A percentile compares a stretch with the other conserved stretches of the same genome.
Conservation (phyloP, 2,797 vertebrate species). For the Geotrypetes seraphini region DNA sequence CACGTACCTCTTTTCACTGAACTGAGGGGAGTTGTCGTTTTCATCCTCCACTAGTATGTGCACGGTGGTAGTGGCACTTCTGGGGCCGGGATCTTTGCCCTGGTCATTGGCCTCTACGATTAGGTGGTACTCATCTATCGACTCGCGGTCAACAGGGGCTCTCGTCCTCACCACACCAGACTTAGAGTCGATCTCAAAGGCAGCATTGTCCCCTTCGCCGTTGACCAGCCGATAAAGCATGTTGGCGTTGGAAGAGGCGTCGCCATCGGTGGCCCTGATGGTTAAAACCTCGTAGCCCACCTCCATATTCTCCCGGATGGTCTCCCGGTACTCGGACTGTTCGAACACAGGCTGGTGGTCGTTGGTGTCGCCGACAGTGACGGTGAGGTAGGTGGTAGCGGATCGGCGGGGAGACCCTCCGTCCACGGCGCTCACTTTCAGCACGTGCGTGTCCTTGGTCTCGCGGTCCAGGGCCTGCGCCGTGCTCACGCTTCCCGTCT, state of each 20-base stretch:
- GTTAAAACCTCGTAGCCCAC: conserved; percentile 90
- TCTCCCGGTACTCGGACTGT: conserved; percentile 77
- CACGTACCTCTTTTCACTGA: conserved; percentile 82
- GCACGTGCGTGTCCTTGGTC: conserved; percentile 85
- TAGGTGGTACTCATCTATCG: conserved; percentile 66
- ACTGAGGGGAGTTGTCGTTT: conserved; percentile 95
- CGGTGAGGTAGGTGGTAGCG: conserved; percentile 72
- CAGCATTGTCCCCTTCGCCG: conserved; percentile 45
- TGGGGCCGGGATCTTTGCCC: conserved; percentile 82
- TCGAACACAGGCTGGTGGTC: conserved; percentile 87
- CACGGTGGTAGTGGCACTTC: conserved; percentile 79
- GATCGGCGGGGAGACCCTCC: conserved; percentile 65
- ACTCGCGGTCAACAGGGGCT: conserved; percentile 78
- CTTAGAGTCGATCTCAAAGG: conserved; percentile 81
- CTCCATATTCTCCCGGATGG: conserved; percentile 84
- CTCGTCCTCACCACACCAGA: conserved; percentile 80
- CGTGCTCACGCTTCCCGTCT: conserved; percentile 73
- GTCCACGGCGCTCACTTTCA: conserved; percentile 79
- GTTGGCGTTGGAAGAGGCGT: conserved; percentile 86
- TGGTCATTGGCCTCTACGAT: conserved; percentile 93
- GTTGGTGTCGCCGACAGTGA: conserved; percentile 90
- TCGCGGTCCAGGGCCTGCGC: conserved; percentile 77
- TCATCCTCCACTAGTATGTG: conserved; percentile 87
- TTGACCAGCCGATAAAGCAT: conserved; percentile 87
- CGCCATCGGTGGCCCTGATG: conserved; percentile 83